Evolutionary conservation across 2,888 invertebrate species (phyloP), one percentile per base, ranked within the genome.

Genomic region (Eumerus sabulonum): DNA sequence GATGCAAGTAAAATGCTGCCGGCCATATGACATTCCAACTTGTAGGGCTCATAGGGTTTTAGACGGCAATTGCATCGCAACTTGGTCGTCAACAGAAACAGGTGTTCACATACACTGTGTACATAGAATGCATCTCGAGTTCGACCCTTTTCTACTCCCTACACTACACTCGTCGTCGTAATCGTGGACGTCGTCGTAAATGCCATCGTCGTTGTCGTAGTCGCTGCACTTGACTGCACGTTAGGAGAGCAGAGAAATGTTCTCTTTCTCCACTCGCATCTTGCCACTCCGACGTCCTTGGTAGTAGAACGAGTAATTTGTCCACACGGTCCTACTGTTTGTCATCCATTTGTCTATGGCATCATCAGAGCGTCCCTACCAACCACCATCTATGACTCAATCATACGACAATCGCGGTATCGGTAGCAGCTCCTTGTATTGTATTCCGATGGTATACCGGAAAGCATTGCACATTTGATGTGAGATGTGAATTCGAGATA

Each of bases 211-310:
- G 17, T 45, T 36, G 13, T n/a, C 13, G 62, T 47, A 50, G 38
- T 57, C 35, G 79, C 50, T 53, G 68, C 79, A 79, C 74, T 79
- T 79, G 74, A 79, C 74, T 79, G 79, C 68, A 70, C 74, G 79
- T 79, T 74, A 70, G 68, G 57, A 64, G 53, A 70, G 68, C 48
- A 27, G 70, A 64, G 63, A 77, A 50, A 63, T 63, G 36, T 57
- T 36, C 42, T 53, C 45, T 57, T 36, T 11, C n/a, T n/a, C 40
- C n/a, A 3, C 11, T 27, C 7, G 3, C 7, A 27, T 27, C 27
- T 27, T 7, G 27, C 35, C 14, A 51, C 59, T 51, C 47, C 17
- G 57, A 27, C 48, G 51, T 48, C 48, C 67, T 67, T 71, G 36
- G 27, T 27, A 27, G 27, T 27, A 27, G 27, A 27, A 7, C 27